phyloP scores from a whole-genome alignment of 2,888 invertebrate species.

The Morpho deidamia region DNA sequence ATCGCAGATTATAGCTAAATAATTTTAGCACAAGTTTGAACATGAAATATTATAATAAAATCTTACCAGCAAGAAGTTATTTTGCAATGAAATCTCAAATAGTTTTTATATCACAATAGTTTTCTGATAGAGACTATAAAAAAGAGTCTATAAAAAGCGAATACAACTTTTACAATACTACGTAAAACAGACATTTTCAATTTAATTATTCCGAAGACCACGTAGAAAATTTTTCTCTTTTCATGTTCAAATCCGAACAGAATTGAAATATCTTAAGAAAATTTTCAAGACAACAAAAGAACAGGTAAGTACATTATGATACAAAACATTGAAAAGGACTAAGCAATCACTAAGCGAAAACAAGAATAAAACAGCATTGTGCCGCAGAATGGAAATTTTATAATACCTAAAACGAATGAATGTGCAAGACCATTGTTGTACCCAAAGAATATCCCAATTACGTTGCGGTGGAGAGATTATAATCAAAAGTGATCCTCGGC shows the following conservation, averaged over 20 bases:
- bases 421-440: constrained; percentile 65
- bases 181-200: no score
- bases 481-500: constrained; percentile 69
- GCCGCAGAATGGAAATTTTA: constrained; percentile 47
- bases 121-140: no score
- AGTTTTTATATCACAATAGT: no score
- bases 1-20: no score
- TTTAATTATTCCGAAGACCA: background rate
- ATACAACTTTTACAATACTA: no score
- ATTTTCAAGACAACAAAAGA: constrained; percentile 16
- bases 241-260: constrained; percentile 5
- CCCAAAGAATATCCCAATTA: constrained; percentile 74
- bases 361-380: constrained; percentile 32
- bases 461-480: constrained; percentile 65
- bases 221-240: background rate
- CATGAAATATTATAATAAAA: no score
- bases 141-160: no score
- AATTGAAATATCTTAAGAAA: constrained; percentile 22
- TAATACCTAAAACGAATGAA: constrained; percentile 69
- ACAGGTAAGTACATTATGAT: constrained; percentile 28
- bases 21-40: no score
- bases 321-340: constrained; percentile 30
- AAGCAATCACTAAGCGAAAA: constrained; percentile 33
- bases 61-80: no score
- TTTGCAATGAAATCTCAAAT: no score